A percentile compares a stretch with the other conserved stretches of the same genome.
Conservation (phyloP, 2,113 vertebrate species). For the Polypterus senegalus region DNA sequence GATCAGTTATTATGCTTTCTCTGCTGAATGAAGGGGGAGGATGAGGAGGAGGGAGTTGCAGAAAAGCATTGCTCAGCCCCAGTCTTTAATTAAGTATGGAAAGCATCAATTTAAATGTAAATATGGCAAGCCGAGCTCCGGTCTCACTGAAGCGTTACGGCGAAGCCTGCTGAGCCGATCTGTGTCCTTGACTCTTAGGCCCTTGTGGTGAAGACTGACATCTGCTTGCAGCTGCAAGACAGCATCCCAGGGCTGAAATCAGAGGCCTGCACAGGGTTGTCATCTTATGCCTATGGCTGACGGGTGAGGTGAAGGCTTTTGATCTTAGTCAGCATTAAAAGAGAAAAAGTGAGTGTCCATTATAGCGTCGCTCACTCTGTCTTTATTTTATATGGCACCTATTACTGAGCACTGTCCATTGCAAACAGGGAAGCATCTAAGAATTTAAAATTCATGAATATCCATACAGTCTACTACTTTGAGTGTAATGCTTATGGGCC, state of each 20-base stretch:
- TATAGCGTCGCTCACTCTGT: no score
- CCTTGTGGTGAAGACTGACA: slow-evolving; percentile 57
- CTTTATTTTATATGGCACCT: no score
- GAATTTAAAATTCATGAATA: no score
- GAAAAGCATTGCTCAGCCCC: slow-evolving; percentile 43
- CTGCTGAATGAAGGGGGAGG: slow-evolving; percentile 19
- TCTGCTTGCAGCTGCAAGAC: slow-evolving; percentile 61
- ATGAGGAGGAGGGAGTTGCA: slow-evolving; percentile 42
- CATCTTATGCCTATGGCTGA: no score
- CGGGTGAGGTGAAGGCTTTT: no score
- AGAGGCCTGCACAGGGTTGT: neutral
- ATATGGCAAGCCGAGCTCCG: slow-evolving; percentile 52
- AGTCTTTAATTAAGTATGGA: slow-evolving; percentile 73
- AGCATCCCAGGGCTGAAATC: neutral
- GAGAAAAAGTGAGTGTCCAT: no score
- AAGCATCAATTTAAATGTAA: slow-evolving; percentile 78
- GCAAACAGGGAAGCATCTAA: no score
- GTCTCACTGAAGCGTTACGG: slow-evolving; percentile 62
- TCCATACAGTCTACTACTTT: no score
- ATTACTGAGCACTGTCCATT: no score
- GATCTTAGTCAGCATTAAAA: no score
- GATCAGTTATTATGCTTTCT: neutral
- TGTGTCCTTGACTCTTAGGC: slow-evolving; percentile 53
- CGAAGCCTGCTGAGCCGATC: slow-evolving; percentile 34
- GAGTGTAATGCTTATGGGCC: no score